Percentiles rank a stretch among this genome's conserved stretches.
Conservation (phyloP, 2,888 invertebrate genomes). For the Chalcosyrphus nemorum region DNA sequence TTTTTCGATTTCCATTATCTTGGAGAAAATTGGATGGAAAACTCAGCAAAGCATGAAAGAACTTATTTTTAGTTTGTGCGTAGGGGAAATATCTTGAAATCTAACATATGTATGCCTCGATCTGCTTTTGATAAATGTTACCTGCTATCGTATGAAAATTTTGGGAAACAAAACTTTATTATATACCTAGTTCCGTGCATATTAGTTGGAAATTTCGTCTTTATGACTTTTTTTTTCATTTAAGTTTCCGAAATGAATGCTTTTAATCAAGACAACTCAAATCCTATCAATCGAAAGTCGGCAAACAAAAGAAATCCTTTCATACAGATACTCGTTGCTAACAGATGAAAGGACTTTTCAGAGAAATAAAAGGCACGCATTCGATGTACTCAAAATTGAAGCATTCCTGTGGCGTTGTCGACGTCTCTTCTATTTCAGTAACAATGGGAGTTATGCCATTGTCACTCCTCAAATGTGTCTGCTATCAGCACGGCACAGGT, state of each 20-base stretch:
- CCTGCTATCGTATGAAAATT: too few species aligned
- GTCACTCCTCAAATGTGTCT: background rate
- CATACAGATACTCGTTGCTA: background rate
- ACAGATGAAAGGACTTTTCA: background rate
- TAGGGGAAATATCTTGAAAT: too few species aligned
- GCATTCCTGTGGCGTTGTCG: background rate
- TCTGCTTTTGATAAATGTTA: too few species aligned
- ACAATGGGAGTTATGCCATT: constrained; percentile 10
- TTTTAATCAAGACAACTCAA: background rate
- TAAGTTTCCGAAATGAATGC: background rate
- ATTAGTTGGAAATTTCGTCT: too few species aligned
- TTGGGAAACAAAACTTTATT: background rate
- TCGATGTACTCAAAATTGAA: constrained; percentile 6
- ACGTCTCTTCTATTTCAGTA: background rate
- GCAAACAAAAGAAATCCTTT: background rate
- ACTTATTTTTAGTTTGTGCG: too few species aligned
- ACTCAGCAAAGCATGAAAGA: too few species aligned
- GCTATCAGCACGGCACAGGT: constrained; percentile 1
- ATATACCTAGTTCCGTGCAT: too few species aligned
- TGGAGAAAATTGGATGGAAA: too few species aligned
- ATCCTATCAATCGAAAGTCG: background rate
- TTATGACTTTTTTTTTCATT: background rate
- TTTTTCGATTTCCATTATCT: too few species aligned
- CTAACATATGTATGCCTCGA: too few species aligned
- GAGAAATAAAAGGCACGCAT: background rate